These are phyloP conservation scores for Nixonia krombeini DNA, from an alignment of 1,140 invertebrate genomes.

Conservation along the genomic window DNA sequence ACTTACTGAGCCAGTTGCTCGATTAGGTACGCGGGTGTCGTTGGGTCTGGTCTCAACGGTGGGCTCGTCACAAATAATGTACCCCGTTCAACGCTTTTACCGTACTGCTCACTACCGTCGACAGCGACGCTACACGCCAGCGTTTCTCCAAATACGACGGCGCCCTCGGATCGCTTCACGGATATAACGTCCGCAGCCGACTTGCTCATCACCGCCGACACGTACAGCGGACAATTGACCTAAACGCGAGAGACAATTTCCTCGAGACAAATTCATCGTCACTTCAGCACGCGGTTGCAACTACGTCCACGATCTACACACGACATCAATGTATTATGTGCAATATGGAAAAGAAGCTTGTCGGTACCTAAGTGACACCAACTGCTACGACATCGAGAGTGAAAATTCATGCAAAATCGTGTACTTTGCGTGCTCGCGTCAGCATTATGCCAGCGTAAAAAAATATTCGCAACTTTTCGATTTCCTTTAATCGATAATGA, in stretches of 20 bases:
- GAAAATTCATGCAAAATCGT: background rate
- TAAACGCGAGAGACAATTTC: conserved; percentile 65
- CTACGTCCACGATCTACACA: background rate
- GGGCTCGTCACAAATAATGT: conserved; percentile 78
- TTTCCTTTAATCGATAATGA: no score
- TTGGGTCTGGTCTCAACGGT: conserved; percentile 84
- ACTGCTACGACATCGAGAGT: background rate
- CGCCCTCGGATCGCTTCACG: conserved; percentile 69
- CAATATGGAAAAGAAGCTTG: no score
- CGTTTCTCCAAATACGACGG: conserved; percentile 84
- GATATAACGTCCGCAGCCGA: conserved; percentile 78
- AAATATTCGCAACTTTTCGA: no score
- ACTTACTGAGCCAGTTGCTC: conserved; percentile 89
- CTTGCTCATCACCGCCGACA: conserved; percentile 84
- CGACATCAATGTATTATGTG: no score
- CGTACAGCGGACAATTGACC: conserved; percentile 83
- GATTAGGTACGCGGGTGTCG: conserved; percentile 86
- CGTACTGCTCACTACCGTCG: conserved; percentile 74
- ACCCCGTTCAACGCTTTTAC: conserved; percentile 62
- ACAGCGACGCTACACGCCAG: conserved; percentile 80
- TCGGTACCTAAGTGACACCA: background rate
- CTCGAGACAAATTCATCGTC: conserved; percentile 15
- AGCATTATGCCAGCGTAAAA: no score
- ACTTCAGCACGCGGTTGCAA: background rate
- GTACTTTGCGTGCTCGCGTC: no score